Conservation (phyloP, 1,140 invertebrate genomes). For the Drosophila nasuta region DNA sequence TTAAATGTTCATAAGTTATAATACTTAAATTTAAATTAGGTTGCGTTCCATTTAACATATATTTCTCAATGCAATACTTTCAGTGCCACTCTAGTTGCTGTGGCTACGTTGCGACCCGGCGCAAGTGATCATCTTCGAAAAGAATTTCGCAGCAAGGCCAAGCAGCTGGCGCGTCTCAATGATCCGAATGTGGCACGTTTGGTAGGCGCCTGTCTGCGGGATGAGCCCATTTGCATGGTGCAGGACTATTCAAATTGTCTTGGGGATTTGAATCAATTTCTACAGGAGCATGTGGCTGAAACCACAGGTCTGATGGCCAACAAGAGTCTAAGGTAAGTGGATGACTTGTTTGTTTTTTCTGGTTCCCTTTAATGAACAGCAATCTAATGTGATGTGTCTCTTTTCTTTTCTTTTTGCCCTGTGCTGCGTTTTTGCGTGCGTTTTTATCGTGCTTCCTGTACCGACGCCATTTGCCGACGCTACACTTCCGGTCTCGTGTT, state of each 20-base stretch:
- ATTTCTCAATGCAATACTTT: neutral
- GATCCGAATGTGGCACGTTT: conserved; percentile 92
- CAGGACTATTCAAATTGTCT: conserved; percentile 88
- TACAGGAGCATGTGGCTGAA: conserved; percentile 91
- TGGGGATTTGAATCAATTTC: conserved; percentile 91
- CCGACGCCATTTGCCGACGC: conserved; percentile 77
- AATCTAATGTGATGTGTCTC: conserved; percentile 51
- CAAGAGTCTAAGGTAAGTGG: conserved; percentile 69
- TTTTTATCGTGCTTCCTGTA: conserved; percentile 82
- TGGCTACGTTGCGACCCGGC: conserved; percentile 89
- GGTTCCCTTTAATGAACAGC: conserved; percentile 5
- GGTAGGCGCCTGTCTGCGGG: conserved; percentile 91
- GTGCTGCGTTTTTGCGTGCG: conserved; percentile 54
- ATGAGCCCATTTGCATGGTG: conserved; percentile 90
- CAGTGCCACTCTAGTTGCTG: conserved; percentile 89
- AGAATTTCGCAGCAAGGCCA: conserved; percentile 90
- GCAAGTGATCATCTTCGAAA: conserved; percentile 87
- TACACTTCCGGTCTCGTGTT: conserved; percentile 84
- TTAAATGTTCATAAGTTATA: too few relatives aligned
- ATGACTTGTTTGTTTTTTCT: conserved; percentile 18
- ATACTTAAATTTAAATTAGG: too few relatives aligned
- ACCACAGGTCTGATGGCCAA: conserved; percentile 84
- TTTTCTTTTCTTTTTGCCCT: conserved; percentile 5
- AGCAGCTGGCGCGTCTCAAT: conserved; percentile 89
- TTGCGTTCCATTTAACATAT: neutral